phyloP scores from a whole-genome alignment of 2,888 invertebrate species.

The Cyclophora punctaria region DNA sequence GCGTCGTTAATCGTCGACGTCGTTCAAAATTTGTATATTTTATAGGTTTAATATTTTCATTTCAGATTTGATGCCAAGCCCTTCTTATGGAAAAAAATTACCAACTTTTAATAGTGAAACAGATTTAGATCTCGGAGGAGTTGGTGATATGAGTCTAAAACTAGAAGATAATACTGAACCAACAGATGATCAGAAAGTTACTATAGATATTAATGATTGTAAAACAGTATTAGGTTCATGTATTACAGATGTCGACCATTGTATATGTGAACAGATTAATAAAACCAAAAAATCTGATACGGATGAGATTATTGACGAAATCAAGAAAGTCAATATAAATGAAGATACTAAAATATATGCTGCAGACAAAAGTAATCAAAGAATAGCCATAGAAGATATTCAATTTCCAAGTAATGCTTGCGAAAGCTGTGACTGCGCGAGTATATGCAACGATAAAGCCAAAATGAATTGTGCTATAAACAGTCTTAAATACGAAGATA shows the following conservation, averaged over 20 bases:
- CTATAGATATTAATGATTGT: constrained; percentile 29
- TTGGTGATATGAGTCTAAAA: no score
- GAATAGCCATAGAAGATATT: no score
- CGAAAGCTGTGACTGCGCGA: constrained; percentile 38
- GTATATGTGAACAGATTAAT: constrained; percentile 44
- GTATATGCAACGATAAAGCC: constrained; percentile 17
- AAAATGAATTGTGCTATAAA: constrained; percentile 2
- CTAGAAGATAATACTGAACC: not conserved
- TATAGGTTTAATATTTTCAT: no score
- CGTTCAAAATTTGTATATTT: no score
- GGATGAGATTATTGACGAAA: not conserved
- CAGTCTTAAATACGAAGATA: not conserved
- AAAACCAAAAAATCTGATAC: constrained; percentile 4
- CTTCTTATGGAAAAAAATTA: no score
- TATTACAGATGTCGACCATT: constrained; percentile 33
- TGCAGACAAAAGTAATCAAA: constrained; percentile 2
- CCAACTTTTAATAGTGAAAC: no score
- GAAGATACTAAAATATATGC: constrained; percentile 8
- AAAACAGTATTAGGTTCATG: constrained; percentile 40
- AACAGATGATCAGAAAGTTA: not conserved
- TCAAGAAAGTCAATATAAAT: not conserved
- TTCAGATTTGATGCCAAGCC: no score
- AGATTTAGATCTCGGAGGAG: no score
- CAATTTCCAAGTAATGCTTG: constrained; percentile 18
- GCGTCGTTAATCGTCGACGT: no score